These are phyloP conservation scores for Microplitis demolitor DNA, from an alignment of 1,140 invertebrate genomes.

Conservation along the genomic window DNA sequence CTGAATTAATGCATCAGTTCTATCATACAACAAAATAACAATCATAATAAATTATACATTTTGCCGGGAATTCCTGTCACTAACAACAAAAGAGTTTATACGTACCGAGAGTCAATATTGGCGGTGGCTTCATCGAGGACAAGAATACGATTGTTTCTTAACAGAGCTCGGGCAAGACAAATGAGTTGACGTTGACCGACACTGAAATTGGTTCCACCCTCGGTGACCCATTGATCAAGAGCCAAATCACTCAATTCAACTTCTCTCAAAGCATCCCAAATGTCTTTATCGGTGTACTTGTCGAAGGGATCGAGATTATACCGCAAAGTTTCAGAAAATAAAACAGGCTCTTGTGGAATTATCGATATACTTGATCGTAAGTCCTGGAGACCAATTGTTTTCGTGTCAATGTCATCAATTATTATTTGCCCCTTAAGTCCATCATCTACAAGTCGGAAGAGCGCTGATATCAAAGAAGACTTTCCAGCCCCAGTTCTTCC, in stretches of 20 bases:
- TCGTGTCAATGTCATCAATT: conserved; percentile 71
- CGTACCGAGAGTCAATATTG: conserved; percentile 71
- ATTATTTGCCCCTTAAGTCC: conserved; percentile 65
- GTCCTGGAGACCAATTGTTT: conserved; percentile 69
- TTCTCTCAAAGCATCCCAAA: conserved; percentile 73
- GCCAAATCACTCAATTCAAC: conserved; percentile 61
- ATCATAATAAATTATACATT: neutral
- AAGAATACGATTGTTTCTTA: conserved; percentile 70
- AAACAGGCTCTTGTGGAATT: conserved; percentile 73
- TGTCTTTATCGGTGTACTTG: conserved; percentile 63
- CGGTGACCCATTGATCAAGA: conserved; percentile 62
- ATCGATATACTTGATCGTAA: conserved; percentile 68
- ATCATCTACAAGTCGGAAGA: conserved; percentile 73
- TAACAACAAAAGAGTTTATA: conserved; percentile 60
- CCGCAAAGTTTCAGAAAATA: conserved; percentile 68
- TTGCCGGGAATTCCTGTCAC: conserved; percentile 60
- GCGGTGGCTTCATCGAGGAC: conserved; percentile 82
- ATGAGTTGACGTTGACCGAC: conserved; percentile 75
- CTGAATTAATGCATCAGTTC: conserved; percentile 65
- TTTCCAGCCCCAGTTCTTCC: conserved; percentile 93
- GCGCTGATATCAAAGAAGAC: conserved; percentile 81
- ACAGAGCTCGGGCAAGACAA: conserved; percentile 71
- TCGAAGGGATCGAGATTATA: conserved; percentile 70
- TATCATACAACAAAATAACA: conserved; percentile 25
- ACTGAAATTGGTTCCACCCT: conserved; percentile 71